Evolutionary conservation across 2,888 invertebrate species (phyloP).

Genomic region (Lordiphosa andalusiaca): DNA sequence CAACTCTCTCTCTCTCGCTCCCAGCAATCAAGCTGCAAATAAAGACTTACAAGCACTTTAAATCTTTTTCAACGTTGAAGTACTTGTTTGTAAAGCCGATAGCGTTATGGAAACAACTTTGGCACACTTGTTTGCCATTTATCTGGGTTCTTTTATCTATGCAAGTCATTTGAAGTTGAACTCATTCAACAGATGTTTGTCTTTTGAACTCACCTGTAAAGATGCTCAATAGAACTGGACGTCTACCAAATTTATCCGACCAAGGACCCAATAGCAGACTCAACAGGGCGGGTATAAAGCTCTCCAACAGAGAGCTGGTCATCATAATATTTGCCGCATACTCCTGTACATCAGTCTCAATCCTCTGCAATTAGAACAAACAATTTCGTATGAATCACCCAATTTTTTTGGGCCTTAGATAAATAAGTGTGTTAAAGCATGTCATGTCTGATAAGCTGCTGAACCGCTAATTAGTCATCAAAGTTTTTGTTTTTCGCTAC

Average conservation of each 20-base stretch:
- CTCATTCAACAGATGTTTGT: too few relatives aligned
- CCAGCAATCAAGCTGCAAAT: too few relatives aligned
- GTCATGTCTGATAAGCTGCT: slow-evolving; percentile 1
- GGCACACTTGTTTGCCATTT: too few relatives aligned
- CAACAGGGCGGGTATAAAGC: slow-evolving; percentile 85
- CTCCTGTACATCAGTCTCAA: slow-evolving; percentile 84
- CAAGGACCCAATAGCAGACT: slow-evolving; percentile 89
- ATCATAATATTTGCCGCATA: slow-evolving; percentile 84
- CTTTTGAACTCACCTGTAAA: slow-evolving; percentile 66
- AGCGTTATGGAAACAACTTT: too few relatives aligned
- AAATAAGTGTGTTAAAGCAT: neutral
- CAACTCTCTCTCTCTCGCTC: too few relatives aligned
- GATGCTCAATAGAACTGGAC: slow-evolving; percentile 85
- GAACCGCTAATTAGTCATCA: neutral
- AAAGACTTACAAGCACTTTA: too few relatives aligned
- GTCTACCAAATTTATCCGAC: slow-evolving; percentile 90
- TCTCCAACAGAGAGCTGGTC: slow-evolving; percentile 84
- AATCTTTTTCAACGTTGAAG: too few relatives aligned
- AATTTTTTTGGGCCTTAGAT: neutral
- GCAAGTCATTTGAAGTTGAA: too few relatives aligned
- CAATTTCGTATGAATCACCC: slow-evolving; percentile 9
- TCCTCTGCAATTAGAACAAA: slow-evolving; percentile 56
- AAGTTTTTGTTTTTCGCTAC: too few relatives aligned
- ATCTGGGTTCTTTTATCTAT: too few relatives aligned
- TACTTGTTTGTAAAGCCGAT: too few relatives aligned